phyloP scores from a whole-genome alignment of 1,140 invertebrate species.

The Anoplolepis gracilipes region DNA sequence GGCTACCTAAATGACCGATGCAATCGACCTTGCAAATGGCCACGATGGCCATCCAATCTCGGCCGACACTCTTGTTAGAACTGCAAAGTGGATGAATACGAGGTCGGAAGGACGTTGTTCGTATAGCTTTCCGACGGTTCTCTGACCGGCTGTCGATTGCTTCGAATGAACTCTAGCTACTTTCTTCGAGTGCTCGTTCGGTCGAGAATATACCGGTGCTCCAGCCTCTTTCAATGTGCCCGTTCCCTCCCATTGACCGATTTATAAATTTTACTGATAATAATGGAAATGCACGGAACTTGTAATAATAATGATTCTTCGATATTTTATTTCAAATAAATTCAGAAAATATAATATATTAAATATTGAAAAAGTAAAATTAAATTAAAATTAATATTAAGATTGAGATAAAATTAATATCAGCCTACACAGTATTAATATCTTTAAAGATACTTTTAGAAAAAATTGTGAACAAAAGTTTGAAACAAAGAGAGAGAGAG shows the following conservation, averaged over 20 bases:
- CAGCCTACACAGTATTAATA: too few relatives aligned
- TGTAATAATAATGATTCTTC: not conserved
- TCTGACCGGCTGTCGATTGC: slow-evolving; percentile 58
- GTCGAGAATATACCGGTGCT: slow-evolving; percentile 22
- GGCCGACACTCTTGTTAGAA: slow-evolving; percentile 58
- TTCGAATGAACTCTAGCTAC: slow-evolving; percentile 60
- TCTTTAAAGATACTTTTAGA: too few relatives aligned
- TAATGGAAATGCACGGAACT: not conserved
- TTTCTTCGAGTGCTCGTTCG: slow-evolving; percentile 63
- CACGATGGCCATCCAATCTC: slow-evolving; percentile 73
- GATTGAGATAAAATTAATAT: not conserved
- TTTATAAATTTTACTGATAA: slow-evolving; percentile 13
- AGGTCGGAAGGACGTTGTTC: slow-evolving; percentile 28
- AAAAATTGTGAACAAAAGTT: not conserved
- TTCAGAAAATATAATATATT: not conserved
- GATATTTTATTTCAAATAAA: not conserved
- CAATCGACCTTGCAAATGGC: slow-evolving; percentile 71
- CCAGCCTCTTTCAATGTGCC: not conserved
- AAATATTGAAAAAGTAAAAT: not conserved
- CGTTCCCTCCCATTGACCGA: not conserved
- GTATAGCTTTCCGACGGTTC: slow-evolving; percentile 30
- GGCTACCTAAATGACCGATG: slow-evolving; percentile 63
- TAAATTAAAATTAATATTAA: not conserved
- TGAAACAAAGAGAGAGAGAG: not conserved
- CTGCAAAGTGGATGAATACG: slow-evolving; percentile 68